Conservation (phyloP, 2,113 vertebrate genomes). For the Panthera uncia region DNA sequence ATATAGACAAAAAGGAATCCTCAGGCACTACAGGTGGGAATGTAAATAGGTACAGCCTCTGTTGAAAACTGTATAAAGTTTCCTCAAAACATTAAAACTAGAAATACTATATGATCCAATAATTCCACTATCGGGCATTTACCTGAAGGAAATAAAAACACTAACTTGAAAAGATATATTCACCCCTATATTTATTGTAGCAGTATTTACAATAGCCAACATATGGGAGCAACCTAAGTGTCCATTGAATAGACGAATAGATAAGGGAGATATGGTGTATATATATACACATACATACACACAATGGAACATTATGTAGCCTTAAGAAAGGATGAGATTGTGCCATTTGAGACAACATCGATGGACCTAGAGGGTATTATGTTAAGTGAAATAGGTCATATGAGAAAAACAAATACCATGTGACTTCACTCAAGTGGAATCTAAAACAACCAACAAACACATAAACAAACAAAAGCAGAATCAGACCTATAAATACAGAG, state of each 20-base stretch:
- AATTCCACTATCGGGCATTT: not conserved
- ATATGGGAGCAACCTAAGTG: not conserved
- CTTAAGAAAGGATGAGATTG: not conserved
- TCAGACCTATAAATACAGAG: not conserved
- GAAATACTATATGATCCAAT: not conserved
- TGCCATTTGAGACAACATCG: not conserved
- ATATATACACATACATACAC: not conserved
- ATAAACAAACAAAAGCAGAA: not conserved
- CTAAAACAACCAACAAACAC: not conserved
- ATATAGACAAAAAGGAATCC: not conserved
- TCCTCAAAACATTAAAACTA: not conserved
- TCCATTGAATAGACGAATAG: not conserved
- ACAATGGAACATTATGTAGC: not conserved
- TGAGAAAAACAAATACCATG: not conserved
- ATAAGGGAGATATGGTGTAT: not conserved
- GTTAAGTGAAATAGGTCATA: not conserved
- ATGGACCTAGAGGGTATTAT: not conserved
- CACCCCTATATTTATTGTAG: not conserved
- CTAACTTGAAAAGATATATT: not conserved
- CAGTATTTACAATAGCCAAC: not conserved
- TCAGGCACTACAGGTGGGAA: not conserved
- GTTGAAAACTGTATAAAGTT: not conserved
- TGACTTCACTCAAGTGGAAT: not conserved
- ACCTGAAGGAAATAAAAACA: not conserved
- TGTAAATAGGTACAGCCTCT: not conserved